A percentile compares a stretch with the other conserved stretches of the same genome.
phyloP scores from a whole-genome alignment of 1,140 invertebrate species.

The Lepidotrigona ventralis region DNA sequence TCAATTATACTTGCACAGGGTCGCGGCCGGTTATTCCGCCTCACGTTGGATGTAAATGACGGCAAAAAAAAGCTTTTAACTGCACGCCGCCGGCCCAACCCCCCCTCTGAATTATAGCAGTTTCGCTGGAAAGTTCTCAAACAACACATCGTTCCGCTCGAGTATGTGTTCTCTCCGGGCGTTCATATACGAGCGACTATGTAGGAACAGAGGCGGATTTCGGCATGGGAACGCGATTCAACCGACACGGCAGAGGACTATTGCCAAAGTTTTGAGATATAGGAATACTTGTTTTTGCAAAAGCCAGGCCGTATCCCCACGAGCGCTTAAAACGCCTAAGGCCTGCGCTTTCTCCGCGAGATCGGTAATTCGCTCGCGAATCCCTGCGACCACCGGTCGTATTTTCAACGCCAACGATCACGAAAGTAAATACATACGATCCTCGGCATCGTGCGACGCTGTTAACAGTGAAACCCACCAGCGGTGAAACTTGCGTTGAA shows the following conservation, averaged over 20 bases:
- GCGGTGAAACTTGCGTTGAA: too few species aligned
- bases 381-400: background rate
- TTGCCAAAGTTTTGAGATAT: constrained; percentile 73
- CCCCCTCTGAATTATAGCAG: constrained; percentile 59
- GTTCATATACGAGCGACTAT: constrained; percentile 34
- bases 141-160: constrained; percentile 38
- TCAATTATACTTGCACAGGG: background rate
- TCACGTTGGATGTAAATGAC: constrained; percentile 25
- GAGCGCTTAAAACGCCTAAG: constrained; percentile 11
- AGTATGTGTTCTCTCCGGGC: constrained; percentile 43
- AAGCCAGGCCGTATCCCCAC: constrained; percentile 35
- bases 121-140: constrained; percentile 56
- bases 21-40: constrained; percentile 36
- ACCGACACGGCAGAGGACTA: constrained; percentile 47
- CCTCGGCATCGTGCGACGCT: too few species aligned
- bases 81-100: constrained; percentile 1
- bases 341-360: constrained; percentile 13
- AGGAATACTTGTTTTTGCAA: constrained; percentile 72
- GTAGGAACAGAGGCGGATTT: constrained; percentile 31
- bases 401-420: background rate
- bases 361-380: constrained; percentile 20
- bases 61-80: constrained; percentile 48
- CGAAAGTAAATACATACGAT: too few species aligned
- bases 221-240: constrained; percentile 16
- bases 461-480: too few species aligned